phyloP scores from a whole-genome alignment of 2,113 vertebrate genomes.

The Labrus mixtus region DNA sequence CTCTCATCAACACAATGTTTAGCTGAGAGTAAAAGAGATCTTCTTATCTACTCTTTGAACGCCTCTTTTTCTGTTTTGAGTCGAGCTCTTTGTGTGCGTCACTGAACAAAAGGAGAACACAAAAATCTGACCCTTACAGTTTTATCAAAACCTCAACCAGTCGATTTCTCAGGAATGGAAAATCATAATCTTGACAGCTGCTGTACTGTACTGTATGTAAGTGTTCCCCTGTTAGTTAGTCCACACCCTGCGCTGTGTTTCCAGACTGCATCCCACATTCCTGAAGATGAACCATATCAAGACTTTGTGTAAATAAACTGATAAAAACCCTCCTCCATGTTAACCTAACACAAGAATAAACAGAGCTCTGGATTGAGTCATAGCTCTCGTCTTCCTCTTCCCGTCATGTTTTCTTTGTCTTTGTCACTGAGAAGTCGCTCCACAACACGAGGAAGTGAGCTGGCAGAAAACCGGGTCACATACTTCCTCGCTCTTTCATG shows the following conservation, averaged over 20 bases:
- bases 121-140: not conserved
- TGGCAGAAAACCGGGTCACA: constrained; percentile 1
- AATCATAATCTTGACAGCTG: not conserved
- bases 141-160: not conserved
- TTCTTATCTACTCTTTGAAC: too few relatives aligned
- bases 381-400: not conserved
- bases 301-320: too few relatives aligned
- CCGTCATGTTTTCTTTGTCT: not conserved
- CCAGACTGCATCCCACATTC: not conserved
- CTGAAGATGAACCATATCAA: not conserved
- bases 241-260: not conserved
- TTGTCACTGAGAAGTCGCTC: not conserved
- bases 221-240: not conserved
- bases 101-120: too few relatives aligned
- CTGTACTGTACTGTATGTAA: not conserved
- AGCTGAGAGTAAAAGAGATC: too few relatives aligned
- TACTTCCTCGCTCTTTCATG: constrained; percentile 20
- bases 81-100: too few relatives aligned
- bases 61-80: too few relatives aligned
- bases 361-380: not conserved
- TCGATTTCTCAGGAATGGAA: not conserved
- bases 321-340: not conserved
- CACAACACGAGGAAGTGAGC: constrained; percentile 37
- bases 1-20: too few relatives aligned
- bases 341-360: too few relatives aligned